Evolutionary conservation across 2,113 vertebrate genomes (phyloP).

Genomic region (Chaetorhynchus papuensis): DNA sequence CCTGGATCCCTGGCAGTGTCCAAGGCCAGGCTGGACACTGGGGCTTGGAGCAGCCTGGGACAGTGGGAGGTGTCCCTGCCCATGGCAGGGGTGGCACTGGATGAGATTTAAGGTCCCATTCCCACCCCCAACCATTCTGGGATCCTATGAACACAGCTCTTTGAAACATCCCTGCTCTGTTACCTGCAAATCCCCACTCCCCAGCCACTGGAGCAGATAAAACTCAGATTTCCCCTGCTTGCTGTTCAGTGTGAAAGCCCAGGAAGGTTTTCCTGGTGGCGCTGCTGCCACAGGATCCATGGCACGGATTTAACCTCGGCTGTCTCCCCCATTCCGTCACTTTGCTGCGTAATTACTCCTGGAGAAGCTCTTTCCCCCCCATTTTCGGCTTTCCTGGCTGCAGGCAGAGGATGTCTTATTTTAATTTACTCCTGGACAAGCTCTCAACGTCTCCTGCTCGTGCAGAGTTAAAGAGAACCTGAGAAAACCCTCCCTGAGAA

Average conservation of each 20-base stretch:
- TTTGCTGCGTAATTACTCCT: neutral
- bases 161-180: neutral
- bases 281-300: neutral
- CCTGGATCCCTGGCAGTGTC: neutral
- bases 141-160: neutral
- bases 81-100: rapidly evolving
- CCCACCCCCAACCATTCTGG: neutral
- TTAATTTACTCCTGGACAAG: neutral
- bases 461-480: neutral
- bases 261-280: neutral
- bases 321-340: neutral
- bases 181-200: neutral
- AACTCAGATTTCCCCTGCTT: neutral
- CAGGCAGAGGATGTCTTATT: neutral
- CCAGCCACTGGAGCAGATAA: neutral
- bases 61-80: neutral
- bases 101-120: neutral
- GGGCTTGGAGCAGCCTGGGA: neutral
- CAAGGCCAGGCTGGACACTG: rapidly evolving
- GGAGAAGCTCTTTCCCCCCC: neutral
- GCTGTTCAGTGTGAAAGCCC: neutral
- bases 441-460: neutral
- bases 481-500: neutral
- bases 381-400: neutral
- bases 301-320: neutral